Conservation (phyloP, 2,113 vertebrate genomes). For the Perca schrenkii region DNA sequence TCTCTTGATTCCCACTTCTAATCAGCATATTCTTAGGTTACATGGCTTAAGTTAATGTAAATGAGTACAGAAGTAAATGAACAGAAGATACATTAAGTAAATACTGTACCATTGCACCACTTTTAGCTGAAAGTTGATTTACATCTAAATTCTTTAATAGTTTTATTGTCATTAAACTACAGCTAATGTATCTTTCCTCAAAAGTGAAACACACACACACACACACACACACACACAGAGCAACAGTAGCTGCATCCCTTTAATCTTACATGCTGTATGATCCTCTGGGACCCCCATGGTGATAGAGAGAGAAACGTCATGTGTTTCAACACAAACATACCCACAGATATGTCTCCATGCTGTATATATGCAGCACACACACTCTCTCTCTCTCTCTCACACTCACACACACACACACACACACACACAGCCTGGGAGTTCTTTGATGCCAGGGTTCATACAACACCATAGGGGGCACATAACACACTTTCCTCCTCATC, state of each 20-base stretch:
- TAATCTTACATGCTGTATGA: constrained; percentile 43
- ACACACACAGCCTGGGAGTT: background rate
- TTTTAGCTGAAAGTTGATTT: background rate
- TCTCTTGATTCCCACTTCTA: background rate
- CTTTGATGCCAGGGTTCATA: background rate
- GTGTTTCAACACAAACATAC: background rate
- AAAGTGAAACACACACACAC: background rate
- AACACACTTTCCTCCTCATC: background rate
- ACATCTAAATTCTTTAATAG: background rate
- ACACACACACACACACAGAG: background rate
- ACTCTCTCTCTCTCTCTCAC: too few relatives aligned
- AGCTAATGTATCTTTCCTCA: background rate
- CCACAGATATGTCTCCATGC: background rate
- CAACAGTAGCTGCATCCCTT: constrained; percentile 8
- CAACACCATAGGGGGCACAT: background rate
- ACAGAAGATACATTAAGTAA: background rate
- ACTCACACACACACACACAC: too few relatives aligned
- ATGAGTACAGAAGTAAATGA: background rate
- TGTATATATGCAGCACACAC: background rate
- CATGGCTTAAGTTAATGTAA: background rate
- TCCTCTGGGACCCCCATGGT: constrained; percentile 14
- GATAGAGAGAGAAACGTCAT: constrained; percentile 9
- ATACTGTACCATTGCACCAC: background rate
- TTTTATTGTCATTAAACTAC: background rate
- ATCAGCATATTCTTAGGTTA: background rate